Evolutionary conservation across 2,888 invertebrate genomes (phyloP), one percentile per base, ranked within the genome.

Genomic region (Myathropa florea): DNA sequence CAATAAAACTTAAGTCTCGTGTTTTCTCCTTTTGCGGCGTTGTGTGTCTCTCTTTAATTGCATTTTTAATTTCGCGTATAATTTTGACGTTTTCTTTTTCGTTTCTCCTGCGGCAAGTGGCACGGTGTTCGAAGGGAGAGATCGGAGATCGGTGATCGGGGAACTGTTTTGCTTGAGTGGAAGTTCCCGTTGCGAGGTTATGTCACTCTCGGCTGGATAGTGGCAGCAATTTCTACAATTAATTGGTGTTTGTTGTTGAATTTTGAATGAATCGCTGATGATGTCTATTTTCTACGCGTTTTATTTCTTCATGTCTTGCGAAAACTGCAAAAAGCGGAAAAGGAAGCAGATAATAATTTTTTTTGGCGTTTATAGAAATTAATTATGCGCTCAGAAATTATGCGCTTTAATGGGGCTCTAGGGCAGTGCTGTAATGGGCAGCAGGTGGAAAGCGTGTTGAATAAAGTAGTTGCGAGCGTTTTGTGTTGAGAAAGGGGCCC

Each of bases 31-130:
- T 46, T 18, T 18, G 46, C 46, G 7, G 46, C n/a, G n/a, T 18
- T n/a, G 18, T n/a, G 3, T 26, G 14, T 21, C 24, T 10, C 24
- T 18, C 18, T 60, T 72, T 72, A 80, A 80, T 80, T 73, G 72
- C 65, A 36, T 67, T 80, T 57, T 73, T 80, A 53, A 71, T 79
- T 67, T 72, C 61, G 53, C 72, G 72, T 72, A 64, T 61, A 68
- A 61, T 68, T 77, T 72, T 30, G 59, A 3, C 4, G 39, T 33
- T 70, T 70, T 67, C 21, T 33, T 65, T 65, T 57, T 24, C 57
- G 14, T 57, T 57, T 57, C 57, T 14, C 24, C 23, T 57, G 14
- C 53, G 53, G 6, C 33, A 7, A 12, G 3, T 3, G 33, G 3
- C 33, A 3, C 2, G 33, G 33, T 33, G 10, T 12, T 12, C 3